Evolutionary conservation across 1,140 invertebrate species (phyloP).

Genomic region (Tetramorium alpestre): DNA sequence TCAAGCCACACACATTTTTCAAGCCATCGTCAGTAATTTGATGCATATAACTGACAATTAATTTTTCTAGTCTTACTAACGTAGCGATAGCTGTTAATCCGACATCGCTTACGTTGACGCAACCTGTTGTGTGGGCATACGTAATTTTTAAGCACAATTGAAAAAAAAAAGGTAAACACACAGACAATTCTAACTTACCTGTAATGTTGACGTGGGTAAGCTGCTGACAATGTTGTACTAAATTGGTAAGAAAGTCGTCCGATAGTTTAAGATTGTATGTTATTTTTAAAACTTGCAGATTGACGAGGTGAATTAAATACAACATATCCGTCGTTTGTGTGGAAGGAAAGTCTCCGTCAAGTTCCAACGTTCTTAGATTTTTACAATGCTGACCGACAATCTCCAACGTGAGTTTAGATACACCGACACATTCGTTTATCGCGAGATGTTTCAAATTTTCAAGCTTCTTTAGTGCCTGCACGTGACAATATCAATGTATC

Average conservation of each 20-base stretch:
- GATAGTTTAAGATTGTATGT: constrained; percentile 49
- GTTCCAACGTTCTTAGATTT: constrained; percentile 65
- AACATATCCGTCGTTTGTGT: constrained; percentile 44
- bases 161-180: background rate
- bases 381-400: constrained; percentile 62
- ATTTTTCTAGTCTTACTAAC: constrained; percentile 71
- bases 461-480: constrained; percentile 72
- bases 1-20: constrained; percentile 64
- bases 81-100: constrained; percentile 68
- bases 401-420: constrained; percentile 63
- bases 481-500: background rate
- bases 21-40: constrained; percentile 68
- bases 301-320: constrained; percentile 67
- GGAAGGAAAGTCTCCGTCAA: constrained; percentile 30
- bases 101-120: constrained; percentile 63
- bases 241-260: constrained; percentile 64
- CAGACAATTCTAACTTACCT: constrained; percentile 60
- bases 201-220: constrained; percentile 69
- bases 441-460: constrained; percentile 69
- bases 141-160: background rate
- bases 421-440: constrained; percentile 62
- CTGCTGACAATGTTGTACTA: constrained; percentile 70
- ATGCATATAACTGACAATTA: constrained; percentile 71
- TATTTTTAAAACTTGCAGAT: constrained; percentile 74
- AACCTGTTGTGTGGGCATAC: constrained; percentile 61